phyloP scores from a whole-genome alignment of 2,113 vertebrate genomes.

The Peucedramus taeniatus region DNA sequence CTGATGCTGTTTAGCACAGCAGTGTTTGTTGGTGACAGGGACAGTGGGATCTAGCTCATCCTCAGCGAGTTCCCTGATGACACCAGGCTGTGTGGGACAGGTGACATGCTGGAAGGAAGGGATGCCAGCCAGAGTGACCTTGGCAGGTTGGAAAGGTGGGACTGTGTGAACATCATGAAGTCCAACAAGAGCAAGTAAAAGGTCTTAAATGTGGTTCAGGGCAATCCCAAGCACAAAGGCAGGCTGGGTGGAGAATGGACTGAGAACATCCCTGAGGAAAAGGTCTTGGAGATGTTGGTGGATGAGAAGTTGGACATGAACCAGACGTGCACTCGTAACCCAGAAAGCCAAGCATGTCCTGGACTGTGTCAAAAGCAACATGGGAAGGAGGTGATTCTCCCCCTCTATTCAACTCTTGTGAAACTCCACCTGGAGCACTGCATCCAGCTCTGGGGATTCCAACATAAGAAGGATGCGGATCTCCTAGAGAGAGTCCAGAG shows the following conservation, averaged over 20 bases:
- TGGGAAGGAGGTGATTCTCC: background rate
- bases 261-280: background rate
- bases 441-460: background rate
- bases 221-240: background rate
- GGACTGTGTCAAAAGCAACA: background rate
- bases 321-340: background rate
- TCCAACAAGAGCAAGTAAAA: background rate
- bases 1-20: background rate
- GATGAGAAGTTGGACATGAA: background rate
- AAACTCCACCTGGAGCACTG: background rate
- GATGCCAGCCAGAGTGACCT: background rate
- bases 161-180: background rate
- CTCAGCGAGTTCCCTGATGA: rapidly evolving
- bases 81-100: background rate
- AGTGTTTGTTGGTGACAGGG: background rate
- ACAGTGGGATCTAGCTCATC: rapidly evolving
- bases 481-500: background rate
- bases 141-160: background rate
- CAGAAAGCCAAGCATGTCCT: background rate
- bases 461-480: background rate
- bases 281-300: background rate
- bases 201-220: background rate
- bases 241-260: background rate
- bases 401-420: background rate
- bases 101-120: background rate